Base-by-base conservation (phyloP, 1,140 invertebrate genomes). In the Kradibia gibbosae region DNA sequence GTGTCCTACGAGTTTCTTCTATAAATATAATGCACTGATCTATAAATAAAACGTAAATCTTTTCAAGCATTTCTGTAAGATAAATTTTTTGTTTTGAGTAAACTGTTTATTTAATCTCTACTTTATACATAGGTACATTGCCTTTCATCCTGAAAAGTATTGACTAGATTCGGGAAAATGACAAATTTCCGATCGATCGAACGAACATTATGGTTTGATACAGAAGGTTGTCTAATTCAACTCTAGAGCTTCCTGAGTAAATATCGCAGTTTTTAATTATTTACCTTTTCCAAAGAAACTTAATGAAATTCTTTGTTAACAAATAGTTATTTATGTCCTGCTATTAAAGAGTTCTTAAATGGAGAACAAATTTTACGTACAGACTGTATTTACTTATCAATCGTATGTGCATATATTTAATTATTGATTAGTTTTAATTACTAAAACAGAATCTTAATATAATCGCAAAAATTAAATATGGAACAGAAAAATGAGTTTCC, bases 91-190 rank as follows among this genome's bases (percentile, higher is more conserved):
- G 72, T 81, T 77, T 82, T 84, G 60, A 81, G 57, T 76, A 34
- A 81, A 82, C 76, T 82, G 67, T 81, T 75, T 76, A 28, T 57
- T 73, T 76, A 62, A 22, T 48, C n/a, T 76, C 81, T 86, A 81
- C 65, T 86, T 86, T 87, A 82, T 87, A 87, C 85, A 87, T 87
- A 87, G 86, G 67, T 87, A 87, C 85, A 87, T 17, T 65, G 39
- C 60, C 60, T 36, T n/a, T 82, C 28, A 0, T 22, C 62, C 28
- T 50, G 45, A 82, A 39, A 62, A 48, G 28, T 82, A 82, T 82
- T 82, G 74, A 82, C 80, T 78, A 82, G 74, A 78, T 71, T 53
- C 39, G 3, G 13, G 72, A 53, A 34, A 82, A 78, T 71, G 45
- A 82, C 53, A 81, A 39, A 11, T 31, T 72, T 78, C 31, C 15